Conservation (phyloP, 2,888 invertebrate species). For the Limnephilus lunatus region DNA sequence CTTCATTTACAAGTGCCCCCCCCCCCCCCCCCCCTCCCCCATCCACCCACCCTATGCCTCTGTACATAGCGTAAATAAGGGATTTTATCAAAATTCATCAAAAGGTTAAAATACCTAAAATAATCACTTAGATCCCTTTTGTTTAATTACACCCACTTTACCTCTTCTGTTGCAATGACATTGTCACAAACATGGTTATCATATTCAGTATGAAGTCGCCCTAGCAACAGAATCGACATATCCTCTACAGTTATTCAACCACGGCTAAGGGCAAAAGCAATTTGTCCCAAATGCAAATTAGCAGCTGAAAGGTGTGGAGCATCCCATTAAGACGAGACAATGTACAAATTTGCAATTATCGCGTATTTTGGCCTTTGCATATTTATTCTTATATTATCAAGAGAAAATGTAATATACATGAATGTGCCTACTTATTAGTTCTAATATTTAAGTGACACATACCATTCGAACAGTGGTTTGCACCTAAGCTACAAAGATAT, state of each 20-base stretch:
- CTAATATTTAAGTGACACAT: background rate
- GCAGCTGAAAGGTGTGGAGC: constrained; percentile 39
- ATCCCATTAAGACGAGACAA: constrained; percentile 18
- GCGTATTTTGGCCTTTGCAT: constrained; percentile 49
- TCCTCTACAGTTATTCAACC: background rate
- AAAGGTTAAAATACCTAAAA: too few relatives aligned
- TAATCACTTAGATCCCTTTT: too few relatives aligned
- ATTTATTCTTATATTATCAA: constrained; percentile 42
- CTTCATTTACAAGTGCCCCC: too few relatives aligned
- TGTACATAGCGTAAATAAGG: too few relatives aligned
- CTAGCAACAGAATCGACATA: background rate
- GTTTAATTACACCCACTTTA: too few relatives aligned
- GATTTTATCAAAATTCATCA: too few relatives aligned
- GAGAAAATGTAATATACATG: background rate
- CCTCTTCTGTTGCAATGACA: too few relatives aligned
- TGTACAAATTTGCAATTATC: constrained; percentile 57
- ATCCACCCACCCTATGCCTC: too few relatives aligned
- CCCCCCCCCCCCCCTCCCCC: too few relatives aligned
- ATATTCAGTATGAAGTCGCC: background rate
- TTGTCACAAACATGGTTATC: too few relatives aligned
- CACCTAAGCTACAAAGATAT: background rate
- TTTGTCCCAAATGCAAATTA: constrained; percentile 48
- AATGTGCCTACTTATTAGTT: background rate
- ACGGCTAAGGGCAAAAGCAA: constrained; percentile 28
- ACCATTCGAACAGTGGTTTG: background rate